Percentiles rank a stretch among this genome's conserved stretches.
phyloP scores from a whole-genome alignment of 1,140 invertebrate genomes.

The Bombus confusus region DNA sequence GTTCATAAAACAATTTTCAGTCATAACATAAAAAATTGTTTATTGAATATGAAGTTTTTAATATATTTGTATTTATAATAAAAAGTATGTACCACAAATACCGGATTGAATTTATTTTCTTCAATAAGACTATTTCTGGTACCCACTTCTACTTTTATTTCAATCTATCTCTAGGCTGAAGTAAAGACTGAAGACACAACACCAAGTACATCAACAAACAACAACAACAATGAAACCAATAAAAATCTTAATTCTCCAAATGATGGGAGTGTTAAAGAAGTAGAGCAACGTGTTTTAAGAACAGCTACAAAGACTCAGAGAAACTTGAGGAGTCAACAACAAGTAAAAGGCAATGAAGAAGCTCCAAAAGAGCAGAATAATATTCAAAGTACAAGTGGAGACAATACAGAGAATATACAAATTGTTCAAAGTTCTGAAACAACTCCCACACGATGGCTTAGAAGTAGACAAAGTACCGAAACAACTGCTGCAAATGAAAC shows the following conservation, averaged over 20 bases:
- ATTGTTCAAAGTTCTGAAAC: constrained; percentile 40
- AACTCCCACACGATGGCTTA: constrained; percentile 60
- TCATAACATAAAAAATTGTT: background rate
- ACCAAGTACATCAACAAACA: constrained; percentile 73
- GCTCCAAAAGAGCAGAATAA: constrained; percentile 43
- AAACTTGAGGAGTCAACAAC: constrained; percentile 54
- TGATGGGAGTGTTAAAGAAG: background rate
- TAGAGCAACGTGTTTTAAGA: constrained; percentile 7
- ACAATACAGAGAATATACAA: constrained; percentile 28
- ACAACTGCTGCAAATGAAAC: constrained; percentile 29
- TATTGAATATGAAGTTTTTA: background rate
- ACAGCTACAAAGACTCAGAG: constrained; percentile 52
- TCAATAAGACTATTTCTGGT: constrained; percentile 42
- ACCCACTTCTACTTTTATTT: constrained; percentile 70
- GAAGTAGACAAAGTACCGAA: constrained; percentile 69
- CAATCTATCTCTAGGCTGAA: constrained; percentile 70
- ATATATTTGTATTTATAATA: background rate
- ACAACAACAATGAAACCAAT: constrained; percentile 74
- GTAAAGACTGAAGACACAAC: constrained; percentile 70
- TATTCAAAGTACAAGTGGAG: constrained; percentile 33
- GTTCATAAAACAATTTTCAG: background rate
- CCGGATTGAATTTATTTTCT: constrained; percentile 19
- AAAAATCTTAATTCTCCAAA: constrained; percentile 74
- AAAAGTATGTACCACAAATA: constrained; percentile 20
- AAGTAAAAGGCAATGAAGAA: constrained; percentile 60